Percentiles rank a stretch among this genome's conserved stretches.
phyloP scores from a whole-genome alignment of 2,797 vertebrate genomes.

The Acanthornis magna region DNA sequence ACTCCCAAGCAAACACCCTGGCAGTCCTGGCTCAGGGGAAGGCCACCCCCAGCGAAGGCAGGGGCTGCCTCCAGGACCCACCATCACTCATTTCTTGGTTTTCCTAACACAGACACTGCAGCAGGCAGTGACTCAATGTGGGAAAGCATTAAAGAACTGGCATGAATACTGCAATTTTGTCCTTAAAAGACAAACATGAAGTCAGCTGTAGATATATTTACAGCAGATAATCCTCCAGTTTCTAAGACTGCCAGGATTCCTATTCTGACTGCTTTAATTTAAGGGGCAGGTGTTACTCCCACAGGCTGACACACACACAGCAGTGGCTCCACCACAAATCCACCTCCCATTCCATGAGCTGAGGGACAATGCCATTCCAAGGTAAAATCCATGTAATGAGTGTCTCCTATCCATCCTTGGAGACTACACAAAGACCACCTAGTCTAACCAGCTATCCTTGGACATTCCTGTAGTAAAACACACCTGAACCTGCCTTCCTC shows the following conservation, averaged over 20 bases:
- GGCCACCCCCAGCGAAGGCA: not conserved
- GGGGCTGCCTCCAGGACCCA: not conserved
- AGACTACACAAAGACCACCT: not conserved
- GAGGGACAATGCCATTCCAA: not conserved
- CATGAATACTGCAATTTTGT: not conserved
- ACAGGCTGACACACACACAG: not conserved
- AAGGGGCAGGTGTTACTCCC: not conserved
- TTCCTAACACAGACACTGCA: not conserved
- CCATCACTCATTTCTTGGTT: not conserved
- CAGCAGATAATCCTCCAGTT: not conserved
- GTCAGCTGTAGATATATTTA: not conserved
- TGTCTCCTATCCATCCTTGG: not conserved
- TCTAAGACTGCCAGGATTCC: not conserved
- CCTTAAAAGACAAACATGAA: not conserved
- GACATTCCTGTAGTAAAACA: not conserved
- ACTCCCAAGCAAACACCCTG: not conserved
- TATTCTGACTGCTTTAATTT: not conserved
- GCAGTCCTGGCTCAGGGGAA: not conserved
- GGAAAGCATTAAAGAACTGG: not conserved
- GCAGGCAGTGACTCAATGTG: not conserved
- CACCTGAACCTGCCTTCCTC: not conserved
- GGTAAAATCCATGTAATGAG: not conserved
- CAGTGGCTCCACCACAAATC: not conserved
- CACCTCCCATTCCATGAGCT: not conserved
- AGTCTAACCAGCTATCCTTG: not conserved